These are phyloP conservation scores for Diarsia brunnea DNA, from an alignment of 2,888 invertebrate genomes.

Conservation along the genomic window DNA sequence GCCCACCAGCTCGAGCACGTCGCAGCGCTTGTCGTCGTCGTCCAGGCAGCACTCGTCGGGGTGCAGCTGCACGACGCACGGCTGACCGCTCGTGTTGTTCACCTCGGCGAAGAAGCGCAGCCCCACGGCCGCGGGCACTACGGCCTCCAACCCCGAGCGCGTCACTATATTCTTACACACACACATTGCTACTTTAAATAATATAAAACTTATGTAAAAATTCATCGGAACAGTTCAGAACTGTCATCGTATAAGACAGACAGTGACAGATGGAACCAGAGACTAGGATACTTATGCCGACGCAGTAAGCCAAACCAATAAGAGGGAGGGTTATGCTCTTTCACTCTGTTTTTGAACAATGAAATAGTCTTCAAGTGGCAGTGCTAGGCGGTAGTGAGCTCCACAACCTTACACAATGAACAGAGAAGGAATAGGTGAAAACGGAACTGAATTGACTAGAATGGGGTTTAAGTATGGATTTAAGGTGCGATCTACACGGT, in stretches of 20 bases:
- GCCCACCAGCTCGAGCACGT: slow-evolving; percentile 76
- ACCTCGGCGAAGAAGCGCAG: slow-evolving; percentile 75
- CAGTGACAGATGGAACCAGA: slow-evolving; percentile 2
- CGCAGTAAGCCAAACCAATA: too few species aligned
- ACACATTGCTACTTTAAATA: slow-evolving; percentile 71
- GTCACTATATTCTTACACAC: slow-evolving; percentile 66
- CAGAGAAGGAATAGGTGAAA: too few species aligned
- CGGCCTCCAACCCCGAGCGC: slow-evolving; percentile 69
- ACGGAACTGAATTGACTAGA: too few species aligned
- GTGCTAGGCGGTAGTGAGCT: too few species aligned
- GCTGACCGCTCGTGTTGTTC: slow-evolving; percentile 77
- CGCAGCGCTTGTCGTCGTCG: slow-evolving; percentile 73
- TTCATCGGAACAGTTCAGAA: slow-evolving; percentile 75
- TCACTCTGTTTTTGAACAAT: too few species aligned
- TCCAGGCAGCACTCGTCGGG: slow-evolving; percentile 82
- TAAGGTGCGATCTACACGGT: too few species aligned
- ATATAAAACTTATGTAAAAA: slow-evolving; percentile 80
- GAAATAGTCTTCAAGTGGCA: too few species aligned
- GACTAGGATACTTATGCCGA: too few species aligned
- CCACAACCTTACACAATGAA: too few species aligned
- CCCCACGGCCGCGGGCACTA: slow-evolving; percentile 72
- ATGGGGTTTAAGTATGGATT: too few species aligned
- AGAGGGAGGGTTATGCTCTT: too few species aligned
- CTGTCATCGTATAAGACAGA: slow-evolving; percentile 54
- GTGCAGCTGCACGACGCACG: slow-evolving; percentile 73